Evolutionary conservation across 2,888 invertebrate genomes (phyloP).

Genomic region (Cheilosia grossa): DNA sequence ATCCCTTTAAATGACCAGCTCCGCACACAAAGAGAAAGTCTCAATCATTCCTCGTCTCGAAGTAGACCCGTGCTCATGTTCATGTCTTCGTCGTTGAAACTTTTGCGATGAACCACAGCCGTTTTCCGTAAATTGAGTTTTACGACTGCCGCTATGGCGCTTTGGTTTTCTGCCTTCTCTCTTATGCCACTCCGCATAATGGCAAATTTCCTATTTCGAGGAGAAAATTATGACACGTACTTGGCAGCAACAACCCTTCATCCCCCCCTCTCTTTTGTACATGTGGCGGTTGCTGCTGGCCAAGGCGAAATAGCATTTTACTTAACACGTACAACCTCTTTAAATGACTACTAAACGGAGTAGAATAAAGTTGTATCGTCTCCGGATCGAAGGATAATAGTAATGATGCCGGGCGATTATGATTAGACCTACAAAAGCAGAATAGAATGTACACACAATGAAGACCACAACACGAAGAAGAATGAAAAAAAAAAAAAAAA

Average conservation of each 20-base stretch:
- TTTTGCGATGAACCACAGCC: conserved; percentile 65
- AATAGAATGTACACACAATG: conserved; percentile 38
- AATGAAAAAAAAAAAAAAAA: background rate
- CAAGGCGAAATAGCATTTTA: conserved; percentile 45
- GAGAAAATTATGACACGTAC: conserved; percentile 73
- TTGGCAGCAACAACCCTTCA: conserved; percentile 1
- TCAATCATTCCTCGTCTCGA: conserved; percentile 56
- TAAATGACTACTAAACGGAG: conserved; percentile 67
- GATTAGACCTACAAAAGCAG: conserved; percentile 60
- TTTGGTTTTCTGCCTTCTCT: conserved; percentile 13
- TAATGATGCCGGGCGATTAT: conserved; percentile 68
- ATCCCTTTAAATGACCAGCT: conserved; percentile 68
- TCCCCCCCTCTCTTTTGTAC: conserved; percentile 43
- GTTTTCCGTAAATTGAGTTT: conserved; percentile 72
- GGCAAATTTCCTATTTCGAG: conserved; percentile 59
- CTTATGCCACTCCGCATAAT: conserved; percentile 15
- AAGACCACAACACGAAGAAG: background rate
- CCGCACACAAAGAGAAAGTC: conserved; percentile 57
- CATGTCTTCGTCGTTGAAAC: conserved; percentile 48
- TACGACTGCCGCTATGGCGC: conserved; percentile 60
- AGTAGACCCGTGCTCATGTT: conserved; percentile 8
- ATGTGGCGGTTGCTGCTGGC: too few relatives aligned
- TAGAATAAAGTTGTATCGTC: conserved; percentile 66
- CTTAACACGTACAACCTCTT: conserved; percentile 72
- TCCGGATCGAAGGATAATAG: conserved; percentile 57